A percentile compares a stretch with the other conserved stretches of the same genome.
These are phyloP conservation scores for Noctua comes DNA, from an alignment of 2,888 invertebrate genomes.

Conservation along the genomic window DNA sequence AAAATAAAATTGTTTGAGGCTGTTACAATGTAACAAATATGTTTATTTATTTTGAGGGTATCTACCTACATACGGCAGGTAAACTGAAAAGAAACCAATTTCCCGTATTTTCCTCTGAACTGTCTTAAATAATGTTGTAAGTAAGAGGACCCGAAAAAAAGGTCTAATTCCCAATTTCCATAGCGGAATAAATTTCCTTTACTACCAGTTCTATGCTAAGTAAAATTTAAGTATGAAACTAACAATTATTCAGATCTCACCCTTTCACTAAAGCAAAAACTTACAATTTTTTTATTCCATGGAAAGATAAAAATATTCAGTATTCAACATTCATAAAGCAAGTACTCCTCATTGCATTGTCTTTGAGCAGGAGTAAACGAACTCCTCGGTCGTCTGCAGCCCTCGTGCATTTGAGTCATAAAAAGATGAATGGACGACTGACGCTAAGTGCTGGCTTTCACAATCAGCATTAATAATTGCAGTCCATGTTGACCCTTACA, in stretches of 20 bases:
- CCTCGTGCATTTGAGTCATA: slow-evolving; percentile 38
- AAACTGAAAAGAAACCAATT: neutral
- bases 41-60: neutral
- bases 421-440: slow-evolving; percentile 42
- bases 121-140: neutral
- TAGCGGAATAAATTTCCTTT: neutral
- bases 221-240: neutral
- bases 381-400: slow-evolving; percentile 37
- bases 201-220: neutral
- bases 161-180: neutral
- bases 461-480: slow-evolving; percentile 34
- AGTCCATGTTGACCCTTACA: neutral
- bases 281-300: slow-evolving; percentile 2
- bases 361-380: slow-evolving; percentile 48
- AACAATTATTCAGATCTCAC: neutral
- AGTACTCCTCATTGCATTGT: slow-evolving; percentile 50
- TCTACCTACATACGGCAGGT: neutral
- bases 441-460: slow-evolving; percentile 24
- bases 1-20: neutral
- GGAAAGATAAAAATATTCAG: slow-evolving; percentile 29
- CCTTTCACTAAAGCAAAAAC: slow-evolving; percentile 5
- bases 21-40: neutral
- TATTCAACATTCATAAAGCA: slow-evolving; percentile 48
- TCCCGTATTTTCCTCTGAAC: neutral
- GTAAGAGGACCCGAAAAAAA: neutral